Percentiles rank a stretch among this genome's conserved stretches.
phyloP scores from a whole-genome alignment of 2,797 vertebrate species.

The Capromys pilorides region DNA sequence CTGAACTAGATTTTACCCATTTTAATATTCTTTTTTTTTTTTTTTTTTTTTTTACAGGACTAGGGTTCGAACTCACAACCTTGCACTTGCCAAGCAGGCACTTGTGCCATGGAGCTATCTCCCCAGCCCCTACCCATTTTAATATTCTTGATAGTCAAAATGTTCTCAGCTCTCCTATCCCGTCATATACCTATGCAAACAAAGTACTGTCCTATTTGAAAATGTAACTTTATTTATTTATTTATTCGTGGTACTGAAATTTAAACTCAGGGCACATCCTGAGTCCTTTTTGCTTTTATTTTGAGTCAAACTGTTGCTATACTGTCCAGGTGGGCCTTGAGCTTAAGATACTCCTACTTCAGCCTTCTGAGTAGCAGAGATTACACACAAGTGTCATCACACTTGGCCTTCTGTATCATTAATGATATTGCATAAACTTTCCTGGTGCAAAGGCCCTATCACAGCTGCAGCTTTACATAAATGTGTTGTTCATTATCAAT shows the following conservation, averaged over 20 bases:
- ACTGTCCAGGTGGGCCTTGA: not conserved
- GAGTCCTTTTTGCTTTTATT: not conserved
- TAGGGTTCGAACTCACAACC: too few species aligned
- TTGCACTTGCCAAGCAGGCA: too few species aligned
- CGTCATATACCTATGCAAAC: not conserved
- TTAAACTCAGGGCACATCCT: not conserved
- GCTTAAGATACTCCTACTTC: not conserved
- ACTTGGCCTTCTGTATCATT: not conserved
- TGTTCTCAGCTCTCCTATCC: not conserved
- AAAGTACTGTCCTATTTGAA: not conserved
- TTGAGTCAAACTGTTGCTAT: not conserved
- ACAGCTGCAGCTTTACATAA: not conserved
- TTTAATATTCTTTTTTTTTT: too few species aligned
- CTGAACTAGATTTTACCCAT: not conserved
- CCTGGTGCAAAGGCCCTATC: not conserved
- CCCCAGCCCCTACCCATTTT: constrained; percentile 3
- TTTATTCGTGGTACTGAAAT: not conserved
- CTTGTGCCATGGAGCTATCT: too few species aligned
- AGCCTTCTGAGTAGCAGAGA: not conserved
- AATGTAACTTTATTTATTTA: not conserved
- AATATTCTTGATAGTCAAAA: not conserved
- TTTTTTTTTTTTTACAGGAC: too few species aligned
- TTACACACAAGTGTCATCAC: not conserved
- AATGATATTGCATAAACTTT: not conserved
- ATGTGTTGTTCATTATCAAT: constrained; percentile 13